phyloP scores from a whole-genome alignment of 2,113 vertebrate species.

The Otocyon megalotis region DNA sequence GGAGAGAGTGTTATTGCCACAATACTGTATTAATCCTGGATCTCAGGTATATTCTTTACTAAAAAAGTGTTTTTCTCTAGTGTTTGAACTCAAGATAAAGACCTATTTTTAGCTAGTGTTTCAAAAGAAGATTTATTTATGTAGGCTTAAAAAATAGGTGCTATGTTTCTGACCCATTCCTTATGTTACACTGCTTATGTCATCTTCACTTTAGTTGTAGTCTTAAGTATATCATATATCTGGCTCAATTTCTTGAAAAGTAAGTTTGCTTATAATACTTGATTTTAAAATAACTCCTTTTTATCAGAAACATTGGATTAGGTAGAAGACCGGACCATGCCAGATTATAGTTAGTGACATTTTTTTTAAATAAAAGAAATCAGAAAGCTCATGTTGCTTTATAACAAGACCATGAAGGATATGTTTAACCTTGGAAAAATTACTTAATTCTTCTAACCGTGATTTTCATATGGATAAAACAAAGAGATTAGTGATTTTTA shows the following conservation, averaged over 20 bases:
- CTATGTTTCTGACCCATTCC: neutral
- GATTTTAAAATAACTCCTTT: slow-evolving; percentile 5
- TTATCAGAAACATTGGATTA: neutral
- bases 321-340: neutral
- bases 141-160: slow-evolving; percentile 14
- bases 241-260: neutral
- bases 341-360: neutral
- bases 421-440: neutral
- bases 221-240: neutral
- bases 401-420: neutral
- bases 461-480: slow-evolving; percentile 5
- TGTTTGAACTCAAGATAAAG: slow-evolving; percentile 8
- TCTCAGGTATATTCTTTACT: slow-evolving; percentile 33
- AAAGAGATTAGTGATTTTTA: neutral
- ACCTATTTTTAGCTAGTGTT: neutral
- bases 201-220: neutral
- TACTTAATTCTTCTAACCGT: neutral
- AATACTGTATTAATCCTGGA: neutral
- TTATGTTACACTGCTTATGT: neutral
- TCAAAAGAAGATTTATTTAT: neutral
- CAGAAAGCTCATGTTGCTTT: neutral
- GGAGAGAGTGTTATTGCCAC: neutral
- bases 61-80: slow-evolving; percentile 7
- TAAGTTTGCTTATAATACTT: neutral
- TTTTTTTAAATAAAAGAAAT: neutral